These are phyloP conservation scores for Procambarus virginalis DNA, from an alignment of 1,140 invertebrate species.

Conservation along the genomic window DNA sequence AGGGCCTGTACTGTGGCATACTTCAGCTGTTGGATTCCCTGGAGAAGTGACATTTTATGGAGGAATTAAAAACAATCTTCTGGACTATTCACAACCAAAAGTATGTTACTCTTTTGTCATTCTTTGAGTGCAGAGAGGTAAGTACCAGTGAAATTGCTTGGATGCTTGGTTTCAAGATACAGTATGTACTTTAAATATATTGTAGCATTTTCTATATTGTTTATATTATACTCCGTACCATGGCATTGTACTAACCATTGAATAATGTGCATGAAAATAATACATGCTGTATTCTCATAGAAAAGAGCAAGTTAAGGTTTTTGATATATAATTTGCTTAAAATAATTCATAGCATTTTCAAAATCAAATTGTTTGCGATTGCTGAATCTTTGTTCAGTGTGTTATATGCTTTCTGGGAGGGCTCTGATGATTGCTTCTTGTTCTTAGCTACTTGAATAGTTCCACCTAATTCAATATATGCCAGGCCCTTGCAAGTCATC, in stretches of 20 bases:
- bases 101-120: constrained; percentile 24
- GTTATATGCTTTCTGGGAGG: too few relatives aligned
- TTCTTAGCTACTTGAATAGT: too few relatives aligned
- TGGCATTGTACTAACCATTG: neutral
- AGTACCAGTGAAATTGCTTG: neutral
- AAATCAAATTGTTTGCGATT: too few relatives aligned
- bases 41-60: constrained; percentile 56
- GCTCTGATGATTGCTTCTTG: too few relatives aligned
- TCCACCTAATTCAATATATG: too few relatives aligned
- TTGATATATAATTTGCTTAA: too few relatives aligned
- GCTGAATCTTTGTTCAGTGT: too few relatives aligned
- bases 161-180: neutral
- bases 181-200: too few relatives aligned
- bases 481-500: too few relatives aligned
- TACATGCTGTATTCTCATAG: neutral
- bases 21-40: constrained; percentile 41
- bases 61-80: constrained; percentile 54
- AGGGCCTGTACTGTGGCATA: constrained; percentile 46
- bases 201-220: neutral
- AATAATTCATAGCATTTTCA: too few relatives aligned
- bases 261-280: neutral
- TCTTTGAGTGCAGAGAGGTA: neutral
- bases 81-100: constrained; percentile 49
- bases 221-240: neutral
- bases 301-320: neutral